Conservation (phyloP, 2,888 invertebrate species). For the Agrochola litura region DNA sequence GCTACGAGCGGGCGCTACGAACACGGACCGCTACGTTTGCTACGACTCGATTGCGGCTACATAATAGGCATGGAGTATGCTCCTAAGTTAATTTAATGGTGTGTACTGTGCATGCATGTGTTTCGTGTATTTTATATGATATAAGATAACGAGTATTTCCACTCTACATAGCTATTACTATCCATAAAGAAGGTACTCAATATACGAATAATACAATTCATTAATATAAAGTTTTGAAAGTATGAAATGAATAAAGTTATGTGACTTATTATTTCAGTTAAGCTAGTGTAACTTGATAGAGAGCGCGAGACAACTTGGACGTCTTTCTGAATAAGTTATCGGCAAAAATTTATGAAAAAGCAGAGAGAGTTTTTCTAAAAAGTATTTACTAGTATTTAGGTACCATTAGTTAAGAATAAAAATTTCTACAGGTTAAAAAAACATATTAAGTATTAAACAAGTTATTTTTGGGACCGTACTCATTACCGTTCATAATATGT, state of each 20-base stretch:
- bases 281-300: neutral
- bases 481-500: neutral
- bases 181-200: neutral
- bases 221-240: constrained; percentile 5
- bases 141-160: neutral
- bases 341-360: neutral
- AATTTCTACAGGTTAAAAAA: neutral
- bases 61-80: neutral
- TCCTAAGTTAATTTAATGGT: neutral
- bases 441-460: neutral
- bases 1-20: constrained; percentile 37
- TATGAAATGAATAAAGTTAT: constrained; percentile 16
- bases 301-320: neutral
- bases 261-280: neutral
- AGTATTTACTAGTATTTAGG: neutral
- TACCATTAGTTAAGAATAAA: neutral
- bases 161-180: neutral
- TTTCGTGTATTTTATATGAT: neutral
- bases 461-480: neutral
- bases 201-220: neutral
- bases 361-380: no score
- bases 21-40: neutral
- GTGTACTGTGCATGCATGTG: neutral
- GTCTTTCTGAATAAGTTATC: neutral
- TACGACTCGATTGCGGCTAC: constrained; percentile 12